Base-by-base conservation (phyloP, 2,797 vertebrate genomes). In the Orestias chungarensis region DNA sequence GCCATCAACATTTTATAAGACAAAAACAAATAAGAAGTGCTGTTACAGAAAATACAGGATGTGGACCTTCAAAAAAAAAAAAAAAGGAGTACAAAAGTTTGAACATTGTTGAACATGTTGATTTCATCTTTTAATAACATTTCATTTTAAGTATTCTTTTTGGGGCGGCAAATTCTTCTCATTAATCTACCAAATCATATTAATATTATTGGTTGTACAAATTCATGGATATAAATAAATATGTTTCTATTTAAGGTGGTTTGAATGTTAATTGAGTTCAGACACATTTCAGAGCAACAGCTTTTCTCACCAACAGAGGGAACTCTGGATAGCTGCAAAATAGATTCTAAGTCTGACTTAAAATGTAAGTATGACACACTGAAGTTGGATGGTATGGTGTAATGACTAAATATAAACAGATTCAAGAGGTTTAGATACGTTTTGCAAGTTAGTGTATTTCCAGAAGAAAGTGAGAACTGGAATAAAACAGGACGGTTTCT, bases 251-350 rank as follows among this genome's bases (percentile, higher is more conserved):
- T 40, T 5, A 62, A 40, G n/a, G 38, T 25, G 15, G 23, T 40
- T 25, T n/a, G 7, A 23, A 62, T 20, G 23, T 40, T 42, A 65
- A 68, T 27, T 20, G 31, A 70, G 6, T 73, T 81, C 33, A 47
- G 46, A 9, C 20, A 73, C n/a, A 27, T 12, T 17, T 3, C 4
- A 47, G 64, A 43, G 8, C 27, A 35, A 80, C 42, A 27, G 33
- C 17, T 0, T 2, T 33, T 75, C 33, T 46, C 62, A 69, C 86
- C 91, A 89, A 54, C 68, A 89, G 91, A 76, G 80, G 86, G 88
- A 0, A 82, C 88, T 70, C 66, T 74, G 27, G 55, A 6, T 67
- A 23, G 27, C 64, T 25, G 17, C 6, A 40, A n/a, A 25, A 42
- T 20, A 52, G n/a, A 35, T 10, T 33, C 54, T 8, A 15, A 8